phyloP scores from a whole-genome alignment of 2,888 invertebrate species.

The Syritta pipiens region DNA sequence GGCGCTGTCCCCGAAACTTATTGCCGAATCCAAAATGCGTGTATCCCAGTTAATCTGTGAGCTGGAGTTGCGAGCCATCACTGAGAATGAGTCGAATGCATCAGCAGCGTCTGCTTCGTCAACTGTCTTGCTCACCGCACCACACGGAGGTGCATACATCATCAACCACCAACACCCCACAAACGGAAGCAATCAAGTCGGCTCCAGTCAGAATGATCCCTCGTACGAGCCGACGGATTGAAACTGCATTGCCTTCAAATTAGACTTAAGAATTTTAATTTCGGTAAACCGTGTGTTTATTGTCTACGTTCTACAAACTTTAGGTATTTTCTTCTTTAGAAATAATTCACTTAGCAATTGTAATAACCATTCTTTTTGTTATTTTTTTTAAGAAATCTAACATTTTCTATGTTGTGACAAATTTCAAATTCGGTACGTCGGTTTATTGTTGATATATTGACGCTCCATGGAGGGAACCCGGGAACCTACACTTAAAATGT shows the following conservation, averaged over 20 bases:
- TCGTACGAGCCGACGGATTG: slow-evolving; percentile 29
- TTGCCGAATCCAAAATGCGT: slow-evolving; percentile 73
- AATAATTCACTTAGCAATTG: neutral
- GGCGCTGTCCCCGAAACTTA: slow-evolving; percentile 71
- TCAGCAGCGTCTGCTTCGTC: slow-evolving; percentile 18
- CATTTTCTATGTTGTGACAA: no score
- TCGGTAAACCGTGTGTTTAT: neutral
- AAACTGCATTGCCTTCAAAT: neutral
- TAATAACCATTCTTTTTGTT: neutral
- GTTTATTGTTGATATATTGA: no score
- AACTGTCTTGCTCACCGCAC: slow-evolving; percentile 27
- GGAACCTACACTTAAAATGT: no score
- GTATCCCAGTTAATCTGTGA: slow-evolving; percentile 72
- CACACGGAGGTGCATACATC: slow-evolving; percentile 32
- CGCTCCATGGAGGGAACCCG: no score
- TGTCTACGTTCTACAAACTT: neutral
- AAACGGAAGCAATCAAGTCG: slow-evolving; percentile 43
- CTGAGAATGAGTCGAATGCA: slow-evolving; percentile 56
- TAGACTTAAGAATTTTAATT: neutral
- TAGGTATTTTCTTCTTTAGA: neutral
- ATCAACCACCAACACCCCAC: slow-evolving; percentile 23
- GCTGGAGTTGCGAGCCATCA: slow-evolving; percentile 71
- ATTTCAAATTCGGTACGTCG: no score
- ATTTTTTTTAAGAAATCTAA: neutral
- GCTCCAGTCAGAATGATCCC: slow-evolving; percentile 44